phyloP scores from a whole-genome alignment of 1,140 invertebrate genomes.

The Drosophila insularis region DNA sequence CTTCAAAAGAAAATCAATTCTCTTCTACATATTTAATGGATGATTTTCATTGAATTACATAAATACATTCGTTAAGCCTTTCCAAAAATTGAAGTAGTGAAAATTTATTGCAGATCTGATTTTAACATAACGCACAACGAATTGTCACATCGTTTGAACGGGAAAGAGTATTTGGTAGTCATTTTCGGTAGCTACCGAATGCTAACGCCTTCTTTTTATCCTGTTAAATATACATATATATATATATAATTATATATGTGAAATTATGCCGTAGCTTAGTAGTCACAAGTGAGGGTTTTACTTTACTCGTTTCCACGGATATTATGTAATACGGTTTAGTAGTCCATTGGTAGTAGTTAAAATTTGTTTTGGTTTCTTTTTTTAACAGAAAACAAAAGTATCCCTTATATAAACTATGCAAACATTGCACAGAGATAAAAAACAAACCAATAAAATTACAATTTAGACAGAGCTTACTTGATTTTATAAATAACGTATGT shows the following conservation, averaged over 20 bases:
- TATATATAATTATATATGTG: conserved; percentile 7
- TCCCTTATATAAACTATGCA: neutral
- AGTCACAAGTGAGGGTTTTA: conserved; percentile 12
- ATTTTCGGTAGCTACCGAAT: conserved; percentile 36
- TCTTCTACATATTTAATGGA: neutral
- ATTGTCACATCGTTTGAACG: neutral
- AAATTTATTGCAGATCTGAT: neutral
- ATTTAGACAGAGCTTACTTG: conserved; percentile 65
- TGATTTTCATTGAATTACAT: neutral
- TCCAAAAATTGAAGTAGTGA: neutral
- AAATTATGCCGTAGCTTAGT: conserved; percentile 33
- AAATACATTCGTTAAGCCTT: no score
- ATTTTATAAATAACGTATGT: conserved; percentile 38
- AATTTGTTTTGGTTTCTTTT: conserved; percentile 31
- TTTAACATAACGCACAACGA: conserved; percentile 36
- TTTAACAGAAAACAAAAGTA: neutral
- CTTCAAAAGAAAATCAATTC: neutral
- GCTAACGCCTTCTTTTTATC: conserved; percentile 44
- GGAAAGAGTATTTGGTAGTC: conserved; percentile 21
- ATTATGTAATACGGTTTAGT: conserved; percentile 44
- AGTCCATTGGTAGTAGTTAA: conserved; percentile 62
- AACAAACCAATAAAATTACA: conserved; percentile 29
- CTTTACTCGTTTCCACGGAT: conserved; percentile 5
- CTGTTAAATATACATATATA: conserved; percentile 44
- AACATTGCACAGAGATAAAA: neutral